These are phyloP conservation scores for Oscheius sp. DNA, from an alignment of 2,888 invertebrate species.

Conservation along the genomic window DNA sequence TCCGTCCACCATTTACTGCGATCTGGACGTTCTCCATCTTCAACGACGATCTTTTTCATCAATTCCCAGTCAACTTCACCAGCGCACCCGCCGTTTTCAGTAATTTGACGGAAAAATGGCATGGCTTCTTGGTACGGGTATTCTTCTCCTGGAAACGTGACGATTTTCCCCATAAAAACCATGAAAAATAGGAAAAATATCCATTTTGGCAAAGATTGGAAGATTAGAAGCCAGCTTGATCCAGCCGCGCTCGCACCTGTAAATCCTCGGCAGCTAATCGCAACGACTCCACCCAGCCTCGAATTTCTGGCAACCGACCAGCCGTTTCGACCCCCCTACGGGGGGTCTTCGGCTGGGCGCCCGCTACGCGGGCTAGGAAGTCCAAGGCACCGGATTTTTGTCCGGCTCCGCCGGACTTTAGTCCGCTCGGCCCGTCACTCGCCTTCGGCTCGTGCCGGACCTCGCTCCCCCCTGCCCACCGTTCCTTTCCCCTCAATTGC, in stretches of 20 bases:
- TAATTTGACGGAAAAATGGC: slow-evolving; percentile 24
- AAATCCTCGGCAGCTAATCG: background rate
- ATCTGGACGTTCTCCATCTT: background rate
- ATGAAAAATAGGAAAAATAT: background rate
- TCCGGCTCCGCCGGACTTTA: too few species aligned
- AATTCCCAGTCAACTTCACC: slow-evolving; percentile 9
- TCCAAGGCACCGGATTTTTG: too few species aligned
- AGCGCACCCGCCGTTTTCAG: background rate
- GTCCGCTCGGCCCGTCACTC: too few species aligned
- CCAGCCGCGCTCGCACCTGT: background rate
- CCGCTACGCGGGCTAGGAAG: too few species aligned
- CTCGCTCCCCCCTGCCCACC: too few species aligned
- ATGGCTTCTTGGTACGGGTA: background rate
- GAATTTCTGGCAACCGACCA: too few species aligned
- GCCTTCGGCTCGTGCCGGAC: too few species aligned
- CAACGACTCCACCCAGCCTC: background rate
- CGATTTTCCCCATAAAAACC: background rate
- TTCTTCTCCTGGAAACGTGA: background rate
- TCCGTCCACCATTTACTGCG: background rate
- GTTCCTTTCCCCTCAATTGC: too few species aligned
- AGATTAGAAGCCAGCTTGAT: background rate
- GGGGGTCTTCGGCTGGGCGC: too few species aligned
- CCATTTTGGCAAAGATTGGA: too few species aligned
- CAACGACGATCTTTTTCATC: slow-evolving; percentile 23
- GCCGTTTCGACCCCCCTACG: too few species aligned